A percentile compares a stretch with the other conserved stretches of the same genome.
phyloP scores from a whole-genome alignment of 2,888 invertebrate genomes.

The Troglohyphantes excavatus region DNA sequence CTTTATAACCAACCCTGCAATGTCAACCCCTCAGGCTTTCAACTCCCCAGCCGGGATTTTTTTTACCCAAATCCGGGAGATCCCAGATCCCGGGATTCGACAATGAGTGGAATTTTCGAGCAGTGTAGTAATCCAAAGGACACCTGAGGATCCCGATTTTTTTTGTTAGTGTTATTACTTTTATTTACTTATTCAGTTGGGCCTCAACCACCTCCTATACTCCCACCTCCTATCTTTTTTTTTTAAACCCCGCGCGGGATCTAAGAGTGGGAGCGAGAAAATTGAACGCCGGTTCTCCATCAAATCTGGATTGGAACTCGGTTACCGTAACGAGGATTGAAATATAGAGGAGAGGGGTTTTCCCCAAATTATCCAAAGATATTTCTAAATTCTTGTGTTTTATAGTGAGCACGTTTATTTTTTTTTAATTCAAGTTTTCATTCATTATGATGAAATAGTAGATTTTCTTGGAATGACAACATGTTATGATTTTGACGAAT shows the following conservation, averaged over 20 bases:
- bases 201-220: not conserved
- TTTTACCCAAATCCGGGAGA: not conserved
- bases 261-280: slow-evolving; percentile 35
- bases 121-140: slow-evolving; percentile 64
- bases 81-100: slow-evolving; percentile 51
- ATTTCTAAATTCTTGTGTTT: too few relatives aligned
- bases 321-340: slow-evolving; percentile 65
- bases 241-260: slow-evolving; percentile 23
- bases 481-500: too few relatives aligned
- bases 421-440: too few relatives aligned
- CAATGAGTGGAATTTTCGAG: slow-evolving; percentile 74
- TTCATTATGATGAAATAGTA: too few relatives aligned
- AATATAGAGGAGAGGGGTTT: slow-evolving; percentile 42
- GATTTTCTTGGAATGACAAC: too few relatives aligned
- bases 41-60: slow-evolving; percentile 3
- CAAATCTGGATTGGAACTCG: slow-evolving; percentile 75
- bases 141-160: slow-evolving; percentile 74
- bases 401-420: too few relatives aligned
- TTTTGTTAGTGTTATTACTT: slow-evolving; percentile 56
- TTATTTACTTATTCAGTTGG: slow-evolving; percentile 74
- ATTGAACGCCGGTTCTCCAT: slow-evolving; percentile 73
- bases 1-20: slow-evolving; percentile 46
- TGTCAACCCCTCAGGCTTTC: slow-evolving; percentile 47
- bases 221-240: not conserved
- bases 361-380: slow-evolving; percentile 42